Evolutionary conservation across 2,113 vertebrate genomes (phyloP).

Genomic region (Chloebia gouldiae): DNA sequence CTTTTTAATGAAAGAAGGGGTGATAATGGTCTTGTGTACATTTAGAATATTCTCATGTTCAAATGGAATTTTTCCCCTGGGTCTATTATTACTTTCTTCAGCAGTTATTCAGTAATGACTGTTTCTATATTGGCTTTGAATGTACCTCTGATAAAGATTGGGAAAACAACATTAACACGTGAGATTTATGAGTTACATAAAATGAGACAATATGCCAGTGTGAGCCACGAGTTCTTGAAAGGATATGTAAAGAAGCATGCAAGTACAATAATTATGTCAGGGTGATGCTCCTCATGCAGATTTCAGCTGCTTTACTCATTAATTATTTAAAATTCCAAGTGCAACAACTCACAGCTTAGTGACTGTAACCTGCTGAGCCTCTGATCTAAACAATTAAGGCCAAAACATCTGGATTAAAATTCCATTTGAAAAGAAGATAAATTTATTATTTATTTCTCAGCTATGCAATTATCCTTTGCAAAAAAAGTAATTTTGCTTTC

Average conservation of each 20-base stretch:
- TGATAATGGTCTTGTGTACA: not conserved
- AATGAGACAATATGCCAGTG: not conserved
- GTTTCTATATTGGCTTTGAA: not conserved
- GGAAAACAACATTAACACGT: not conserved
- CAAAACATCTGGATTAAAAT: not conserved
- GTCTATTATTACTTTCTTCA: not conserved
- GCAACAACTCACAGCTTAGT: not conserved
- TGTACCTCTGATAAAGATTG: not conserved
- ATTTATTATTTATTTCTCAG: not conserved
- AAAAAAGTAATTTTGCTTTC: not conserved
- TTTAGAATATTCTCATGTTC: not conserved
- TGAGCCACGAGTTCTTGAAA: not conserved
- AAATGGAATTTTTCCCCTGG: not conserved
- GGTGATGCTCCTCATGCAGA: not conserved
- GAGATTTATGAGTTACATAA: not conserved
- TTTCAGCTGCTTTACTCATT: conserved; percentile 14
- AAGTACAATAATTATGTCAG: not conserved
- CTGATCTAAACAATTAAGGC: not conserved
- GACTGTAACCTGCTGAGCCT: not conserved
- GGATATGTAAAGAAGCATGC: not conserved
- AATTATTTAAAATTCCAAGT: conserved; percentile 16
- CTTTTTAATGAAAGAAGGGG: not conserved
- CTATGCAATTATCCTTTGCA: not conserved
- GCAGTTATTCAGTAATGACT: not conserved
- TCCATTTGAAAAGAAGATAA: not conserved